A percentile compares a stretch with the other conserved stretches of the same genome.
Conservation (phyloP, 2,113 vertebrate genomes). For the Passer montanus region DNA sequence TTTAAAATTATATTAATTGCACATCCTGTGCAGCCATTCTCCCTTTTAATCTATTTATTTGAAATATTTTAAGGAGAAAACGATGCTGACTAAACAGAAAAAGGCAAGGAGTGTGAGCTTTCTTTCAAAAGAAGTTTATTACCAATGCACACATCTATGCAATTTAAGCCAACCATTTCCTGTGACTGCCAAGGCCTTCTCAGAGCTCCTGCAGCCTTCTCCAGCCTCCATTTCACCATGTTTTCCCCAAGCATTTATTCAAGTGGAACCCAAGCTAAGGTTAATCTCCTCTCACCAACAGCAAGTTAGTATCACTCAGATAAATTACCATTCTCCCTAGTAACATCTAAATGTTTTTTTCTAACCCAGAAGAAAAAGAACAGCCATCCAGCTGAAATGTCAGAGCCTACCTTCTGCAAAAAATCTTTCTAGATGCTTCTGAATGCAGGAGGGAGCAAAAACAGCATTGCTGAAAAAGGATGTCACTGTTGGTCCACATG, state of each 20-base stretch:
- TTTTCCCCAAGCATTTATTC: background rate
- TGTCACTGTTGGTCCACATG: constrained; percentile 55
- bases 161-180: background rate
- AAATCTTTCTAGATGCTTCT: constrained; percentile 22
- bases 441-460: constrained; percentile 10
- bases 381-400: background rate
- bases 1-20: background rate
- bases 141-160: background rate
- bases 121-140: background rate
- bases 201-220: background rate
- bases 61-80: background rate
- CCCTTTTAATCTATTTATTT: background rate
- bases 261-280: background rate
- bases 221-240: background rate
- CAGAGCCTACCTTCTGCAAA: constrained; percentile 57
- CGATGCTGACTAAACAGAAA: background rate
- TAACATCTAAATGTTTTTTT: background rate
- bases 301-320: background rate
- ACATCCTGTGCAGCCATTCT: background rate
- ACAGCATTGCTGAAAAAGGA: constrained; percentile 20
- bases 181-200: background rate
- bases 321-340: background rate
- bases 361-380: background rate
- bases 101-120: background rate
- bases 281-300: background rate